Percentiles rank a stretch among this genome's conserved stretches.
Evolutionary conservation across 2,797 vertebrate genomes (phyloP).

Genomic region (Esox lucius): DNA sequence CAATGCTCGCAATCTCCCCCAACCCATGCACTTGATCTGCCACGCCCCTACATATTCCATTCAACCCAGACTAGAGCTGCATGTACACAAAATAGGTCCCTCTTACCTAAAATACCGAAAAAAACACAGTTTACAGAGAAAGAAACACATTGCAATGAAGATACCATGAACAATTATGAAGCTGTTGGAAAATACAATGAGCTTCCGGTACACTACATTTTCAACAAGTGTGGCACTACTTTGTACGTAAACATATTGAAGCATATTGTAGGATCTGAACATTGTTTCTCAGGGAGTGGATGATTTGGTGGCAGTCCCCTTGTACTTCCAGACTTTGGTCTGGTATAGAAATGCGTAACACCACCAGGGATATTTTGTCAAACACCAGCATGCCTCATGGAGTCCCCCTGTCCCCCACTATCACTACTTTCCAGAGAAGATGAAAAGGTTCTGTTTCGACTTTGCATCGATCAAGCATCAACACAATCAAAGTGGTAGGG

Average conservation of each 20-base stretch:
- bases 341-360: background rate
- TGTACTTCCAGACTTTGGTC: background rate
- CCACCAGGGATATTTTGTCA: slow-evolving; percentile 19
- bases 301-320: background rate
- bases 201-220: background rate
- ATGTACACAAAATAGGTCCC: too few relatives aligned
- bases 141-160: background rate
- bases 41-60: too few relatives aligned
- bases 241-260: background rate
- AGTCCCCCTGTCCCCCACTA: background rate
- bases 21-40: too few relatives aligned
- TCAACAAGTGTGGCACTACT: background rate
- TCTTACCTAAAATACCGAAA: too few relatives aligned
- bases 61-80: too few relatives aligned
- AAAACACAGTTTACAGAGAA: background rate
- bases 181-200: background rate
- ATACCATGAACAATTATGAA: background rate
- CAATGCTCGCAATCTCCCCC: too few relatives aligned
- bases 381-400: slow-evolving; percentile 9
- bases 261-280: too few relatives aligned
- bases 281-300: too few relatives aligned
- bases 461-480: background rate
- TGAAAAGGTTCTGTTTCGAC: slow-evolving; percentile 22
- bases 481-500: background rate
- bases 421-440: slow-evolving; percentile 11